phyloP scores from a whole-genome alignment of 2,113 vertebrate species.

The Ancistrus triradiatus region DNA sequence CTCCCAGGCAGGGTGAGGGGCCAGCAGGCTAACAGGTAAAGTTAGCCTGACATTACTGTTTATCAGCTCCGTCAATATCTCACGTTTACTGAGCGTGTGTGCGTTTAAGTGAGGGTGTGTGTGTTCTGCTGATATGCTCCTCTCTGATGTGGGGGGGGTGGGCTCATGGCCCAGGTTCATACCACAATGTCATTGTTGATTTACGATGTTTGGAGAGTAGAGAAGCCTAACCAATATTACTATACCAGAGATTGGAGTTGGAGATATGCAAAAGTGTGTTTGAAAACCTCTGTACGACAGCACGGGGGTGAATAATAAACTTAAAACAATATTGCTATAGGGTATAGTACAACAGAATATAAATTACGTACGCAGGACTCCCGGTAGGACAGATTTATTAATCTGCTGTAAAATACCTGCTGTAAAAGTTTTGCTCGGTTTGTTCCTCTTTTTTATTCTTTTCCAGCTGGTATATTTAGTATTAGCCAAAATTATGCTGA shows the following conservation, averaged over 20 bases:
- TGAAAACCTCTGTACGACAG: not conserved
- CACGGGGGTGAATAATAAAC: not conserved
- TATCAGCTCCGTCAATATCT: conserved; percentile 17
- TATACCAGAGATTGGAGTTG: conserved; percentile 1
- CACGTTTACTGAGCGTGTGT: conserved; percentile 13
- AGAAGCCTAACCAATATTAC: conserved; percentile 26
- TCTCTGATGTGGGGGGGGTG: conserved; percentile 1
- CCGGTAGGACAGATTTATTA: too few species aligned
- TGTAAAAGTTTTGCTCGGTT: too few species aligned
- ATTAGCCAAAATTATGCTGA: too few species aligned
- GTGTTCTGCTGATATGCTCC: conserved; percentile 12
- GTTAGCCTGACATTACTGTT: conserved; percentile 21
- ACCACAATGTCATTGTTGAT: conserved; percentile 31
- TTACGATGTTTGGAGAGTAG: conserved; percentile 20
- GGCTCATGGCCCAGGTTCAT: conserved; percentile 20
- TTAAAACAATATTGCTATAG: not conserved
- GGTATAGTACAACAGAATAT: too few species aligned
- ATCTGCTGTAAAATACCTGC: too few species aligned
- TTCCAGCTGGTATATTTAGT: too few species aligned
- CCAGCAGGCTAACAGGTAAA: conserved; percentile 18
- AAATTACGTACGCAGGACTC: too few species aligned
- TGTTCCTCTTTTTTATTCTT: too few species aligned
- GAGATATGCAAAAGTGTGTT: not conserved
- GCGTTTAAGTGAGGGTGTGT: conserved; percentile 18
- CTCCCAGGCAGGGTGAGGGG: conserved; percentile 21